These are phyloP conservation scores for Heterocephalus glaber DNA, from an alignment of 2,113 vertebrate genomes.

Conservation along the genomic window DNA sequence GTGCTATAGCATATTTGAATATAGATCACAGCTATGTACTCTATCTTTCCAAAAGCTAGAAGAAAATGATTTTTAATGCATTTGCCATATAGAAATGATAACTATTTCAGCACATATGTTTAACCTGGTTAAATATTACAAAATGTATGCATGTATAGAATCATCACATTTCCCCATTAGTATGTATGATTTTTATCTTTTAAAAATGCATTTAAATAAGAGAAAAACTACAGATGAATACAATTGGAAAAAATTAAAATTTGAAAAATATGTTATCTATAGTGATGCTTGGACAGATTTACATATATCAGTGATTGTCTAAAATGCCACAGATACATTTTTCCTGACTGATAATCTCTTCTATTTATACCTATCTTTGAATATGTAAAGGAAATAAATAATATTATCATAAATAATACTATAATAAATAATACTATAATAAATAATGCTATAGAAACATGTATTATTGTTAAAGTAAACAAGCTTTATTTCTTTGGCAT, in stretches of 20 bases:
- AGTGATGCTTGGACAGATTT: background rate
- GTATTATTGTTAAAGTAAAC: too few species aligned
- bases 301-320: background rate
- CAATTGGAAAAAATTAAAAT: background rate
- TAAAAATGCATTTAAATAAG: background rate
- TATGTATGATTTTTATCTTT: background rate
- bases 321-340: background rate
- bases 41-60: background rate
- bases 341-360: background rate
- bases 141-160: background rate
- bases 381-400: background rate
- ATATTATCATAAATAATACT: too few species aligned
- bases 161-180: background rate
- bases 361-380: background rate
- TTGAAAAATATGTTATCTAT: background rate
- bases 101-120: background rate
- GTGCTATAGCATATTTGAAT: background rate
- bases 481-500: background rate
- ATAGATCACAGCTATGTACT: background rate
- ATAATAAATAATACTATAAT: too few species aligned
- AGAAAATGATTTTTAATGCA: background rate
- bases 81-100: background rate
- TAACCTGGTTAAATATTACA: background rate
- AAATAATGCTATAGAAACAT: too few species aligned
- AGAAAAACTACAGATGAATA: background rate